Conservation (phyloP, 1,140 invertebrate species). For the Solenopsis invicta region DNA sequence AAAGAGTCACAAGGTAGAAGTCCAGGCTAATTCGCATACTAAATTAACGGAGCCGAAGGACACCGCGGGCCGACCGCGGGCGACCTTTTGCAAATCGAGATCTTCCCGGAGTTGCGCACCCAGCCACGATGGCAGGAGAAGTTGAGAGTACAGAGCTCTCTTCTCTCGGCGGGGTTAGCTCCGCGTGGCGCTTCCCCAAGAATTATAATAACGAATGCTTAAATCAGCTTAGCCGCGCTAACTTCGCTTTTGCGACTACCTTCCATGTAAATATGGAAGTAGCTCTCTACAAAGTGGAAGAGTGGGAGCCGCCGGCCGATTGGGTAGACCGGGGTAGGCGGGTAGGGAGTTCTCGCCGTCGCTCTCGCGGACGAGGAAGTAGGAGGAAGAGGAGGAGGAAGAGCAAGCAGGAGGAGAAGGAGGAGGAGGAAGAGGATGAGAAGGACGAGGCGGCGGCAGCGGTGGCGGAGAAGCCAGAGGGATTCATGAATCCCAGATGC, state of each 20-base stretch:
- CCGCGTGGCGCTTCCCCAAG: slow-evolving; percentile 76
- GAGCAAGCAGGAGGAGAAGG: slow-evolving; percentile 27
- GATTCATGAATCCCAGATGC: slow-evolving; percentile 86
- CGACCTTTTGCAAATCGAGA: slow-evolving; percentile 69
- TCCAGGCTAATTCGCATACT: slow-evolving; percentile 68
- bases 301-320: slow-evolving; percentile 82
- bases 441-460: slow-evolving; percentile 62
- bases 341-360: slow-evolving; percentile 69
- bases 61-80: slow-evolving; percentile 30
- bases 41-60: slow-evolving; percentile 73
- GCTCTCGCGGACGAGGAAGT: slow-evolving; percentile 62
- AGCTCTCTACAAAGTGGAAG: slow-evolving; percentile 80
- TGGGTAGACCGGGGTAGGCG: slow-evolving; percentile 74
- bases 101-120: slow-evolving; percentile 32
- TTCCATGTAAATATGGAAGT: slow-evolving; percentile 86
- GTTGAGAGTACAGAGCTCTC: slow-evolving; percentile 66
- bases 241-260: slow-evolving; percentile 85
- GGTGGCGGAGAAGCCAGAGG: slow-evolving; percentile 77
- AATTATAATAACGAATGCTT: slow-evolving; percentile 87
- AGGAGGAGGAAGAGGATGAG: slow-evolving; percentile 60
- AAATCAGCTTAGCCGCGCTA: slow-evolving; percentile 86
- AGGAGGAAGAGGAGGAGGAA: slow-evolving; percentile 60
- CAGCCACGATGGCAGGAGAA: slow-evolving; percentile 45
- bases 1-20: slow-evolving; percentile 57
- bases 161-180: slow-evolving; percentile 61